Evolutionary conservation across 2,113 vertebrate species (phyloP).

Genomic region (Gila orcuttii): DNA sequence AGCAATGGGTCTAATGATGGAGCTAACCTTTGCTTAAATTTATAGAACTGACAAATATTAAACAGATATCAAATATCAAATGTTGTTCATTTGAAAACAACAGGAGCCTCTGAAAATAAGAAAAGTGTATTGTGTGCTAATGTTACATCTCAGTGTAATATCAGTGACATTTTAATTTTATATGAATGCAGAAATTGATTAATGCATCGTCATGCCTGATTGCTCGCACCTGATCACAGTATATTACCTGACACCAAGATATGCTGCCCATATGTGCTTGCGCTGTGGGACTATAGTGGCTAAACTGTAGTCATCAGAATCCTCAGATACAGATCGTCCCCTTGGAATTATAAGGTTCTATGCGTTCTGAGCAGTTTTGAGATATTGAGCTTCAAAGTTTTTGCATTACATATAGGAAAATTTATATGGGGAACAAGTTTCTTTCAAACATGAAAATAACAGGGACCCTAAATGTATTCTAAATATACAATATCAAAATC

Average conservation of each 20-base stretch:
- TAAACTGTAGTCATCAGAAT: not conserved
- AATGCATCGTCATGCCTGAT: constrained; percentile 1
- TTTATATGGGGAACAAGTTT: too few species aligned
- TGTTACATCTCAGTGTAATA: not conserved
- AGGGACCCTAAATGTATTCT: too few species aligned
- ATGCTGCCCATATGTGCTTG: not conserved
- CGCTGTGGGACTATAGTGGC: not conserved
- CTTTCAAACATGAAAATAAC: too few species aligned
- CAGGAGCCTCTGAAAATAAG: not conserved
- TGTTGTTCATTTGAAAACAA: constrained; percentile 1
- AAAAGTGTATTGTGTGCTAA: not conserved
- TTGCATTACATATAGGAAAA: too few species aligned
- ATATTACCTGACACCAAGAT: not conserved
- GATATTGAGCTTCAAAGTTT: too few species aligned
- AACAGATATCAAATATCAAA: too few species aligned
- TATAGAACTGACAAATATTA: not conserved
- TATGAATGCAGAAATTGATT: not conserved
- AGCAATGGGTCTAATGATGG: not conserved
- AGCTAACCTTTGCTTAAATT: not conserved
- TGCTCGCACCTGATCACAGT: not conserved
- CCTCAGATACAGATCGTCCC: not conserved
- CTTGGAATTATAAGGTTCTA: too few species aligned
- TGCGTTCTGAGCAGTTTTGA: too few species aligned
- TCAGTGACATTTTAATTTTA: not conserved
- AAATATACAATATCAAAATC: too few species aligned